Evolutionary conservation across 2,888 invertebrate species (phyloP), one percentile per base, ranked within the genome.

Genomic region (Athalia cordata): DNA sequence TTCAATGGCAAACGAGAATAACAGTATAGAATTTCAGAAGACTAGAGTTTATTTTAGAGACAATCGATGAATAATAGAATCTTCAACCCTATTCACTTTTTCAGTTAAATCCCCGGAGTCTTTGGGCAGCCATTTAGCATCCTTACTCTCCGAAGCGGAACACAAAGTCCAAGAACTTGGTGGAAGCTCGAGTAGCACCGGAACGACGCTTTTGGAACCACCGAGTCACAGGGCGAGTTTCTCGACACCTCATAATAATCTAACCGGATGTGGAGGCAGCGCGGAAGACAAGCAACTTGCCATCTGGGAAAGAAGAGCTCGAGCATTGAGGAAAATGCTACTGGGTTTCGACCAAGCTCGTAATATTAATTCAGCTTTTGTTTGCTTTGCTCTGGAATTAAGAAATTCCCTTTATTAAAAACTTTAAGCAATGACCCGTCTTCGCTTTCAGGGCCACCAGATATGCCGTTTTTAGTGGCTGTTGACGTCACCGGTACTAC

Each of bases 281-380:
- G 95, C 95, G 86, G 94, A 94, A 82, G 96, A 96, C 87, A 96
- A 96, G 86, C 96, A 96, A 89, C 94, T 95, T 74, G 95, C 95
- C 81, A 94, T 96, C 76, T 98, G 98, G 97, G 97, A 98, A 84
- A 93, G 97, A 81, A 93, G 96, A 85, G 93, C 95, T 68, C 93
- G 95, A 86, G 94, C 95, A 0, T 92, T 97, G 62, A 95, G 94
- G 91, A 94, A 92, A 90, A 94, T 98, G 93, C 93, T 96, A 57
- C 91, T 95, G 50, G 98, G 98, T 67, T 97, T 97, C 92, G 96
- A 97, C 85, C 96, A 97, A 90, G 94, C 96, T 9, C 92, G 93
- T 94, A 87, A 91, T 93, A 47, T 90, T 13, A 13, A n/a, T 3
- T 11, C 62, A n/a, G 62, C 29, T 11, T 8, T 59, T 3, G 7